Percentiles rank a stretch among this genome's conserved stretches.
Conservation (phyloP, 2,888 invertebrate genomes). For the Proisotoma minuta region DNA sequence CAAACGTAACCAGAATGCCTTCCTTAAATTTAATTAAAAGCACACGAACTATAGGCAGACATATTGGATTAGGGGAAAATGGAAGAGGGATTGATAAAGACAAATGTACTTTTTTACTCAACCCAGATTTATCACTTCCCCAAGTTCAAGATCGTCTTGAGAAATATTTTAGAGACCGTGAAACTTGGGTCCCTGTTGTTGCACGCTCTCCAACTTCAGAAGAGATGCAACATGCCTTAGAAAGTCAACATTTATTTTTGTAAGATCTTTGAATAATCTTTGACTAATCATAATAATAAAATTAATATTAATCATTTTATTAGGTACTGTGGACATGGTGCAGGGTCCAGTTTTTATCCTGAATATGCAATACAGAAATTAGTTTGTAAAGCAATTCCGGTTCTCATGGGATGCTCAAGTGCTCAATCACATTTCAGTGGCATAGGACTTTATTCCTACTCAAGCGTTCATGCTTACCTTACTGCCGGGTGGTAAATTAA, state of each 20-base stretch:
- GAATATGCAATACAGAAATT: constrained; percentile 57
- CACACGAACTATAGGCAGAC: constrained; percentile 35
- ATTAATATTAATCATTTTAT: background rate
- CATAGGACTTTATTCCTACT: constrained; percentile 58
- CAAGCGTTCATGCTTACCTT: constrained; percentile 61
- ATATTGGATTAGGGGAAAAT: constrained; percentile 9
- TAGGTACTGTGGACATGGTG: constrained; percentile 74
- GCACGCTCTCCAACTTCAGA: constrained; percentile 58
- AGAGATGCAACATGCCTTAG: constrained; percentile 57
- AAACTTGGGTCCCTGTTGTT: constrained; percentile 60
- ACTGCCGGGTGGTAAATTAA: constrained; percentile 60
- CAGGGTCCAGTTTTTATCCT: constrained; percentile 62
- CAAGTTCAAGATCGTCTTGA: constrained; percentile 62
- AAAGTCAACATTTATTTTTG: constrained; percentile 63
- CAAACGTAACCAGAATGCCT: constrained; percentile 69
- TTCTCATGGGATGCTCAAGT: constrained; percentile 71
- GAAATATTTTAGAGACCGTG: constrained; percentile 57
- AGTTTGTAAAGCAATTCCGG: constrained; percentile 56
- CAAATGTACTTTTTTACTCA: constrained; percentile 59
- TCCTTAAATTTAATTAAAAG: constrained; percentile 55
- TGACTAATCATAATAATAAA: background rate
- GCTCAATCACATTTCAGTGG: constrained; percentile 56
- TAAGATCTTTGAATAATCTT: constrained; percentile 52
- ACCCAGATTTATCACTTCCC: constrained; percentile 65
- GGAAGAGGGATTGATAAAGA: constrained; percentile 31